phyloP scores from a whole-genome alignment of 2,888 invertebrate genomes.

The Deilephila porcellus region DNA sequence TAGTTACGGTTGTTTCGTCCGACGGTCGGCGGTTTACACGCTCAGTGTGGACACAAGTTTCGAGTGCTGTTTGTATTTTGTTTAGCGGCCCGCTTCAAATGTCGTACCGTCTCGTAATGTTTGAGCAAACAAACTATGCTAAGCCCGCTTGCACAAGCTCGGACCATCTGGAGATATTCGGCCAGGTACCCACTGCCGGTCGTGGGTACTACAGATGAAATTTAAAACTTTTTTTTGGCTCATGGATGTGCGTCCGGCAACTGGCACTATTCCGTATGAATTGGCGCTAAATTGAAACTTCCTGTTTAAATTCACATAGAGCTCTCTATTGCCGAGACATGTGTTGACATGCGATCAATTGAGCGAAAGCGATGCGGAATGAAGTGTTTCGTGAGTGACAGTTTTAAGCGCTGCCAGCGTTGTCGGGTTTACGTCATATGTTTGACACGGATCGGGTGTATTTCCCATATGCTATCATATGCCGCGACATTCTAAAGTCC shows the following conservation, averaged over 20 bases:
- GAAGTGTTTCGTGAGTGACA: constrained; percentile 68
- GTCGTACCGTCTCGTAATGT: constrained; percentile 83
- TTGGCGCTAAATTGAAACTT: constrained; percentile 82
- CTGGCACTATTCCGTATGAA: constrained; percentile 76
- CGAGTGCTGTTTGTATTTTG: constrained; percentile 80
- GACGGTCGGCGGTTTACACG: constrained; percentile 71
- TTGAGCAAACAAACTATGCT: constrained; percentile 78
- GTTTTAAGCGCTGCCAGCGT: constrained; percentile 54
- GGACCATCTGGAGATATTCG: constrained; percentile 81
- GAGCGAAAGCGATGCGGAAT: constrained; percentile 76
- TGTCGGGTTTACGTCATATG: constrained; percentile 67
- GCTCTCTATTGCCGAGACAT: constrained; percentile 70
- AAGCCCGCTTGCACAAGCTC: constrained; percentile 77
- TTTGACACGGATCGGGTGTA: constrained; percentile 45
- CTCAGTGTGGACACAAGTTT: constrained; percentile 70
- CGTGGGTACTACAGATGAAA: constrained; percentile 62
- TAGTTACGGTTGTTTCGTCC: constrained; percentile 74
- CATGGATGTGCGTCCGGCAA: constrained; percentile 69
- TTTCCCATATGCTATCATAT: constrained; percentile 63
- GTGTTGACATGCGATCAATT: constrained; percentile 79
- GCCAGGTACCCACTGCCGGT: constrained; percentile 62
- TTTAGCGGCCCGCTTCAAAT: constrained; percentile 84
- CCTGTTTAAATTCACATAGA: constrained; percentile 79
- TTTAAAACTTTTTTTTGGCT: constrained; percentile 66
- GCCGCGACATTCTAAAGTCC: constrained; percentile 49